These are phyloP conservation scores for Hippocampus mohnikei DNA, from an alignment of 2,113 vertebrate species.

Conservation along the genomic window DNA sequence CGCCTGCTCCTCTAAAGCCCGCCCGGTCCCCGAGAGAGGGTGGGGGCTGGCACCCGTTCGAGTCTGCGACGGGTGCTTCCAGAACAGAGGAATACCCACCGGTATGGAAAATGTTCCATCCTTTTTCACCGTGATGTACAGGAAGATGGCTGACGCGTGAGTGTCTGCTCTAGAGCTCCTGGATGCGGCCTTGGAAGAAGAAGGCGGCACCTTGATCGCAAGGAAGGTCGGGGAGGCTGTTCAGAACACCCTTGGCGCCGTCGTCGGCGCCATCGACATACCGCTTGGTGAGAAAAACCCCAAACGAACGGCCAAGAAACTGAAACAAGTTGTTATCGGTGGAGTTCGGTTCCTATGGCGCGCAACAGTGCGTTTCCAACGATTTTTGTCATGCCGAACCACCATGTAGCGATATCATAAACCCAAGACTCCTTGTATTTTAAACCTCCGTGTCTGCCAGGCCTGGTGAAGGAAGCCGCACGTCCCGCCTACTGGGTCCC, in stretches of 20 bases:
- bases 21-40: constrained; percentile 92
- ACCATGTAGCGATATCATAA: background rate
- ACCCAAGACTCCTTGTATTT: background rate
- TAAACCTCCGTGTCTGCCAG: constrained; percentile 54
- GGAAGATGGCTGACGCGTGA: background rate
- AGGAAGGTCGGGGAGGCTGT: constrained; percentile 96
- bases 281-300: constrained; percentile 80
- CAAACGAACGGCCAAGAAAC: background rate
- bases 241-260: constrained; percentile 92
- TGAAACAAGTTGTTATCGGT: background rate
- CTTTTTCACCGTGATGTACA: background rate
- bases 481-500: constrained; percentile 97
- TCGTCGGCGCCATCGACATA: constrained; percentile 95
- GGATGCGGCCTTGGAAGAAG: constrained; percentile 82
- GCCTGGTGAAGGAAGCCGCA: constrained; percentile 92
- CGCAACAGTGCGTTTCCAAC: too few relatives aligned
- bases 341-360: too few relatives aligned
- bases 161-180: constrained; percentile 74
- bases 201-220: constrained; percentile 89
- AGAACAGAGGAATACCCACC: constrained; percentile 78
- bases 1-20: constrained; percentile 86
- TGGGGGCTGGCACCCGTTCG: constrained; percentile 92
- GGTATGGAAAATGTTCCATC: constrained; percentile 67
- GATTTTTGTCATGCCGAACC: background rate
- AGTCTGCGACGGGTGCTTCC: constrained; percentile 91